Evolutionary conservation across 2,888 invertebrate genomes (phyloP).

Genomic region (Leptinotarsa peninsularis): DNA sequence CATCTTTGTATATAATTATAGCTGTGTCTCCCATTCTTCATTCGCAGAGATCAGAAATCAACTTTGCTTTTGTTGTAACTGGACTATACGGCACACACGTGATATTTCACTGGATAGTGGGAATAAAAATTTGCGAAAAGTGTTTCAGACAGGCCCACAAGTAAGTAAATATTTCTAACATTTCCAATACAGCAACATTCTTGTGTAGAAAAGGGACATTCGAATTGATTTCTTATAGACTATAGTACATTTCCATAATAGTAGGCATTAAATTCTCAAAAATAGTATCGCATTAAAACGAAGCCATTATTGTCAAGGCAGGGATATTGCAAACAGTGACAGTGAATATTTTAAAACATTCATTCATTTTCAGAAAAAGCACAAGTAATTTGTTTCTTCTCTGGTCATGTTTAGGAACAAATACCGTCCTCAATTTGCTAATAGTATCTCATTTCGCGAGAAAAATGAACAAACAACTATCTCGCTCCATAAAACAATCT

Average conservation of each 20-base stretch:
- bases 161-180: slow-evolving; percentile 56
- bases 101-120: slow-evolving; percentile 61
- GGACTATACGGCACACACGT: slow-evolving; percentile 62
- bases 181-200: neutral
- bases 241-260: too few species aligned
- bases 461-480: slow-evolving; percentile 63
- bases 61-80: slow-evolving; percentile 62
- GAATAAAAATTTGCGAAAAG: slow-evolving; percentile 62
- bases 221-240: too few species aligned
- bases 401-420: slow-evolving; percentile 62
- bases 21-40: slow-evolving; percentile 60
- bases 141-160: slow-evolving; percentile 62
- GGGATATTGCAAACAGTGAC: too few species aligned
- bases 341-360: too few species aligned
- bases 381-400: slow-evolving; percentile 60
- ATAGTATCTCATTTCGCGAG: slow-evolving; percentile 59
- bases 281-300: too few species aligned
- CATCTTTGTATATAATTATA: slow-evolving; percentile 60
- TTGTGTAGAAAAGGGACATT: too few species aligned
- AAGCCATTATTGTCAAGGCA: too few species aligned
- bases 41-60: slow-evolving; percentile 63
- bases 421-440: slow-evolving; percentile 59
- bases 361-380: slow-evolving; percentile 60
- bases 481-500: slow-evolving; percentile 67
- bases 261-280: too few species aligned